phyloP scores from a whole-genome alignment of 1,140 invertebrate genomes.

The Dendroctonus ponderosae region DNA sequence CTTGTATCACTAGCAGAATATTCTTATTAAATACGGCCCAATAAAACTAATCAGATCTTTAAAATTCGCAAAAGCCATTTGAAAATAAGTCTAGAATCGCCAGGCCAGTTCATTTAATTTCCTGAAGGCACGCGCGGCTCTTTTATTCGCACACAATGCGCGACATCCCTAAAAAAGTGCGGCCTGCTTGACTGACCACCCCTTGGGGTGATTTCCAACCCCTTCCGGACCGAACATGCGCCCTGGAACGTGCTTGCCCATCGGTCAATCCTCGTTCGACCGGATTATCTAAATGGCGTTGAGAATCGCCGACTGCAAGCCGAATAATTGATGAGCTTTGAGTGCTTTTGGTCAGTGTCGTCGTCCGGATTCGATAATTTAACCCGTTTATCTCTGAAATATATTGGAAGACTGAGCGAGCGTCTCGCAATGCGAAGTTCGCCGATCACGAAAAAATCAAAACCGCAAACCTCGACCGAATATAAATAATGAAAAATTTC shows the following conservation, averaged over 20 bases:
- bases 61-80: too few species aligned
- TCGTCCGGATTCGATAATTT: not conserved
- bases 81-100: too few species aligned
- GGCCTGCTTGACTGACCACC: slow-evolving; percentile 20
- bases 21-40: too few species aligned
- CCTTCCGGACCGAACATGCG: slow-evolving; percentile 4
- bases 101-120: too few species aligned
- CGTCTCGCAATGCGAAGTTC: not conserved
- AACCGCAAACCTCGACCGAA: not conserved
- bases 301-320: slow-evolving; percentile 25
- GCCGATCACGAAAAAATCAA: not conserved
- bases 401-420: too few species aligned
- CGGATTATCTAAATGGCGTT: slow-evolving; percentile 27
- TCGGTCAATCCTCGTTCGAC: slow-evolving; percentile 15
- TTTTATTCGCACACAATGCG: too few species aligned
- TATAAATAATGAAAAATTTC: slow-evolving; percentile 23
- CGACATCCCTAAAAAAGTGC: slow-evolving; percentile 8
- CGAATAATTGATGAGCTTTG: slow-evolving; percentile 18
- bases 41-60: too few species aligned
- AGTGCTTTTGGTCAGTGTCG: slow-evolving; percentile 14
- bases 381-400: not conserved
- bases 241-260: slow-evolving; percentile 15
- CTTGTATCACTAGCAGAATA: too few species aligned
- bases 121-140: too few species aligned
- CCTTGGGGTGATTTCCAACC: slow-evolving; percentile 12